Base-by-base conservation (phyloP, 2,797 vertebrate species). In the Peromyscus eremicus region DNA sequence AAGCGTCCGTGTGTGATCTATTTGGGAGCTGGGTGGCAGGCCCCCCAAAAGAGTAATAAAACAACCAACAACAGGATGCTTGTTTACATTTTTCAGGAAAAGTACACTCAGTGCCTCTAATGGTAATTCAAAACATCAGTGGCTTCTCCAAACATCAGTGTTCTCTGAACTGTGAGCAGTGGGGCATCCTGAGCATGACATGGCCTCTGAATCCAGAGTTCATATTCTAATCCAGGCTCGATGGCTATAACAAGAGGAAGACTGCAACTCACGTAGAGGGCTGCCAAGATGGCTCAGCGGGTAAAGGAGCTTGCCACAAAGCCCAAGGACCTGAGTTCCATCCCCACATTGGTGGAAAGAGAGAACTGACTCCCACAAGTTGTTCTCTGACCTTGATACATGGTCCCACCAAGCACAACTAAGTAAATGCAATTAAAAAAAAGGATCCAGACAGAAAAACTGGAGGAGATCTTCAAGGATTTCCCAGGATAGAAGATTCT, bases 181-280 rank as follows among this genome's bases (percentile, higher is more conserved):
- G 64, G 66, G 29, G 32, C 9, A 19, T 10, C 4, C 46, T 9
- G 5, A n/a, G 23, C 23, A 23, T 0, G 34, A n/a, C 16, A 0
- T 21, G 25, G 6, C 70, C 8, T 37, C 62, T 34, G 2, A 34
- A 68, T 6, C 43, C 4, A 62, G 57, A 34, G 5, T 37, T 23
- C 62, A 25, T 29, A 1, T 43, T 40, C 52, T 60, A 21, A 71
- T 27, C 57, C 25, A 37, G 19, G 25, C 32, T 55, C 3, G 5
- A 57, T 2, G 68, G 1, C 29, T 7, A 23, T 29, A 52, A 14
- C 14, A 29, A 17, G 32, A 75, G 37, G 21, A 40, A 88, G 27
- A 80, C 32, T 32, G 5, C 21, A 57, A 76, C 13, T 14, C 32
- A 23, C 27, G 77, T 4, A 79, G 27, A 60, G n/a, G 32, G 3